A percentile compares a stretch with the other conserved stretches of the same genome.
Evolutionary conservation across 1,140 invertebrate genomes (phyloP).

Genomic region (Eciton burchellii): DNA sequence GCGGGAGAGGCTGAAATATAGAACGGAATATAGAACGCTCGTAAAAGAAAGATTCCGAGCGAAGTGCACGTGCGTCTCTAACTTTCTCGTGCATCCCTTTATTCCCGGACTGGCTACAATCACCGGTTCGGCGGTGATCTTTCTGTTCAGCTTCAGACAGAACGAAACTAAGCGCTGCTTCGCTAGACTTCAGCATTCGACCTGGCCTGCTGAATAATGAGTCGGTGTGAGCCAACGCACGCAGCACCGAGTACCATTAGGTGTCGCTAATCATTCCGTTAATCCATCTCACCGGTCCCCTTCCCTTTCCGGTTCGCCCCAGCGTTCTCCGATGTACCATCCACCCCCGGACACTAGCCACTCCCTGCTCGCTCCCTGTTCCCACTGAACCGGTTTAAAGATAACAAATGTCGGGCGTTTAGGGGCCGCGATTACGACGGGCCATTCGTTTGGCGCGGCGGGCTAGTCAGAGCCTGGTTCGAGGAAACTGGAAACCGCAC

Average conservation of each 20-base stretch:
- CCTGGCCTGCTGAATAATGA: conserved; percentile 5
- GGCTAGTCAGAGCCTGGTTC: conserved; percentile 31
- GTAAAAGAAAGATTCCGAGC: conserved; percentile 38
- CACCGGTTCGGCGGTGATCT: neutral
- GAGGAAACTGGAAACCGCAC: conserved; percentile 51
- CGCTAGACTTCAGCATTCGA: neutral
- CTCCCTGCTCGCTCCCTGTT: conserved; percentile 3
- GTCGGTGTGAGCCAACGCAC: conserved; percentile 44
- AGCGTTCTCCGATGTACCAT: conserved; percentile 34
- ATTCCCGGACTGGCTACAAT: neutral
- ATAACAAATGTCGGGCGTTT: conserved; percentile 80
- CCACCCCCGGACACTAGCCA: neutral
- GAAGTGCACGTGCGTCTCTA: conserved; percentile 10
- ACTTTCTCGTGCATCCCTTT: conserved; percentile 13
- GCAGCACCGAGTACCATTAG: conserved; percentile 66
- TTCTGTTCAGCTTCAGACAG: conserved; percentile 2
- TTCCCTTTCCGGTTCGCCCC: conserved; percentile 48
- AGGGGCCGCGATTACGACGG: conserved; percentile 72
- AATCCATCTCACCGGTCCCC: conserved; percentile 63
- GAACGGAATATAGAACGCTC: neutral
- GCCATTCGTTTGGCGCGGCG: conserved; percentile 74
- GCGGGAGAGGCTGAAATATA: neutral
- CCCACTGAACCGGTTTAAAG: conserved; percentile 72
- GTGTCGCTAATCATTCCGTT: conserved; percentile 75
- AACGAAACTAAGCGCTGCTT: conserved; percentile 50